Percentiles rank a stretch among this genome's conserved stretches.
Evolutionary conservation across 2,888 invertebrate species (phyloP).

Genomic region (Linnaemya vulpina): DNA sequence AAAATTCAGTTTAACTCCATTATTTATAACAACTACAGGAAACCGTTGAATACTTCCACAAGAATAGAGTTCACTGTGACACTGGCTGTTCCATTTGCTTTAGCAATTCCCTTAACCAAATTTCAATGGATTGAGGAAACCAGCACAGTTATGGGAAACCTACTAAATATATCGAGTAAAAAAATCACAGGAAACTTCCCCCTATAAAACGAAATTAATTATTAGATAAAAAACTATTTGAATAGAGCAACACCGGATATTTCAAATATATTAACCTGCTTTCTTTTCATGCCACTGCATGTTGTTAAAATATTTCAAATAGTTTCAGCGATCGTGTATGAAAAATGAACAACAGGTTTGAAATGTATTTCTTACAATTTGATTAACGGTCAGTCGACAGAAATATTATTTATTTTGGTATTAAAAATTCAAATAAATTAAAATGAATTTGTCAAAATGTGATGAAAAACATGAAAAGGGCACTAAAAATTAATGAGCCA

Average conservation of each 20-base stretch:
- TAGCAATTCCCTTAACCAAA: too few species aligned
- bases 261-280: not conserved
- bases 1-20: too few species aligned
- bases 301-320: constrained; percentile 31
- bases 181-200: too few species aligned
- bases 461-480: constrained; percentile 61
- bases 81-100: too few species aligned
- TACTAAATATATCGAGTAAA: too few species aligned
- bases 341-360: not conserved
- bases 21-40: too few species aligned
- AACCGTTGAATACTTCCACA: too few species aligned
- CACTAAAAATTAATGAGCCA: constrained; percentile 62
- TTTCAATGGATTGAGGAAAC: too few species aligned
- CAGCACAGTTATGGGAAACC: too few species aligned
- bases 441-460: constrained; percentile 57
- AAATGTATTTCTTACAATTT: not conserved
- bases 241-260: not conserved
- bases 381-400: constrained; percentile 12
- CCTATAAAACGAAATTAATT: not conserved
- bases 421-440: constrained; percentile 47
- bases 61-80: too few species aligned
- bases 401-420: constrained; percentile 7
- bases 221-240: not conserved
- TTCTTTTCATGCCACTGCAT: not conserved
- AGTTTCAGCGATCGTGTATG: constrained; percentile 6